Percentiles rank a stretch among this genome's conserved stretches.
These are phyloP conservation scores for Plebejus melissa DNA, from an alignment of 2,888 invertebrate species.

Conservation along the genomic window DNA sequence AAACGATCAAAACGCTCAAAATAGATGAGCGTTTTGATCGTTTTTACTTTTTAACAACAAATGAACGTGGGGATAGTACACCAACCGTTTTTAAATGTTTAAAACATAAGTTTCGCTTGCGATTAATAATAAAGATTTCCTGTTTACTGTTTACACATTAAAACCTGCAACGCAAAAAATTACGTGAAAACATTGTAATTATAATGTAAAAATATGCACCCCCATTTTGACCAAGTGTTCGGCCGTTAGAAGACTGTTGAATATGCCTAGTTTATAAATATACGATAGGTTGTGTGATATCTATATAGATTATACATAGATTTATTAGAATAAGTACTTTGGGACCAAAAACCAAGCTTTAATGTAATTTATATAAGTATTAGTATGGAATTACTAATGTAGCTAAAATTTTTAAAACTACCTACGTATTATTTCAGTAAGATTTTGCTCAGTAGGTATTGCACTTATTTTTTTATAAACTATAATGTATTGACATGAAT, in stretches of 20 bases:
- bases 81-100: background rate
- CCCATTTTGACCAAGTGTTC: constrained; percentile 15
- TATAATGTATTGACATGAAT: background rate
- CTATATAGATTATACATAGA: constrained; percentile 59
- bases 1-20: too few relatives aligned
- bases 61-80: background rate
- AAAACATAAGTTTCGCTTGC: background rate
- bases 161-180: background rate
- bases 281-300: constrained; percentile 38
- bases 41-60: too few relatives aligned
- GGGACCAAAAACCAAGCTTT: constrained; percentile 71
- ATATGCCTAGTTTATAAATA: constrained; percentile 19
- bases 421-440: too few relatives aligned
- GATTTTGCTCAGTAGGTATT: too few relatives aligned
- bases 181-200: background rate
- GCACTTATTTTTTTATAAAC: too few relatives aligned
- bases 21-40: too few relatives aligned
- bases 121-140: background rate
- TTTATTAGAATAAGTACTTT: constrained; percentile 50
- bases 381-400: background rate
- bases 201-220: constrained; percentile 16
- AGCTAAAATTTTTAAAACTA: too few relatives aligned
- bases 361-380: constrained; percentile 39
- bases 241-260: constrained; percentile 13
- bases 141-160: background rate